Base-by-base conservation (phyloP, 2,113 vertebrate species). In the Lepus timidus region DNA sequence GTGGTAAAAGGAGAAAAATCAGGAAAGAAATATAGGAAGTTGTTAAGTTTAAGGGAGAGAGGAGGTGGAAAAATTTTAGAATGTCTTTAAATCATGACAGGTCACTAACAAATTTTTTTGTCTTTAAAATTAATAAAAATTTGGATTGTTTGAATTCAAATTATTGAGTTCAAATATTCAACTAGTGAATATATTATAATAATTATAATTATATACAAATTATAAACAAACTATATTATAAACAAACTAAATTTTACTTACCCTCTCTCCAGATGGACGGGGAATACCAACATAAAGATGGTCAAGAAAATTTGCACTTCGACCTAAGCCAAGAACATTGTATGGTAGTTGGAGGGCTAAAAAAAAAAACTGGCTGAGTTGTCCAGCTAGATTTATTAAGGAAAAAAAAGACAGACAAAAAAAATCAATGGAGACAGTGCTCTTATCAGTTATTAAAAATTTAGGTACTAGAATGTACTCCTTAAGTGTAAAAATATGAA, bases 221-320 rank as follows among this genome's bases (percentile, higher is more conserved):
- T 74, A 4, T 82, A 51, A 90, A 91, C 6, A 85, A 76, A 82
- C 31, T 36, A 70, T n/a, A n/a, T 4, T 74, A 4, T 82, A 51
- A 90, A 91, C 6, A 85, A 76, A 82, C 31, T 36, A 70, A 44
- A 87, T 75, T 22, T 73, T 87, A 95, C 98, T 90, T 82, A 99
- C 99, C 98, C 98, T 99, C 95, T 98, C 98, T 97, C 99, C 99
- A 1, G 97, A 88, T 49, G 99, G 99, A 49, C 99, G 99, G 68
- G 99, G 99, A 95, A 99, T 99, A 88, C 99, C 99, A 25, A 99
- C 99, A 7, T 98, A 99, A 44, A 99, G 98, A 97, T 99, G 99
- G 96, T 99, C 99, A 0, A 99, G 99, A 98, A 99, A 99, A 98
- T 99, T 99, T 87, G 99, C 99, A 22, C 99, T 99, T 73, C 99